These are phyloP conservation scores for Linhomoeus sp. DNA, from an alignment of 2,888 invertebrate species.

Conservation along the genomic window DNA sequence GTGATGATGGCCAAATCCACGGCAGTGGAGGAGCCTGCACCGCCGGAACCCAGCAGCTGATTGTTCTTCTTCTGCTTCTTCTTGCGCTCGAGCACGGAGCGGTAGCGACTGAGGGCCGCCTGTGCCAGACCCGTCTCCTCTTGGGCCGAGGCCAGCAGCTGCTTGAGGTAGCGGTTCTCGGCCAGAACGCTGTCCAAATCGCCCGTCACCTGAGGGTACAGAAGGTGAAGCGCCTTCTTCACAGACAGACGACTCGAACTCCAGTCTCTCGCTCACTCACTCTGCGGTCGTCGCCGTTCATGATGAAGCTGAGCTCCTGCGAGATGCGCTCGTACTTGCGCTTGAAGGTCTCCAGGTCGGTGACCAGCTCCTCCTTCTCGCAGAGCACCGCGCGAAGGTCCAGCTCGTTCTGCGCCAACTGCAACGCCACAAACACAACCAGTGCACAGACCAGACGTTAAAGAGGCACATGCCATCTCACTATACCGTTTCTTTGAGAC, in stretches of 20 bases:
- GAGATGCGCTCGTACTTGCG: conserved; percentile 60
- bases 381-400: conserved; percentile 58
- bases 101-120: conserved; percentile 49
- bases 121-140: conserved; percentile 55
- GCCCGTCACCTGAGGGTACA: conserved; percentile 11
- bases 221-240: no score
- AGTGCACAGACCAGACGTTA: no score
- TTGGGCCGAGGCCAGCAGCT: conserved; percentile 52
- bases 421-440: conserved; percentile 10
- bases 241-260: no score
- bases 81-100: background rate
- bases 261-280: conserved; percentile 54
- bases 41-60: background rate
- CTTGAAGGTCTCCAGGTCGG: conserved; percentile 60
- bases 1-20: conserved; percentile 36
- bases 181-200: conserved; percentile 15
- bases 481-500: no score
- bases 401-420: conserved; percentile 51
- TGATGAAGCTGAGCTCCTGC: conserved; percentile 51
- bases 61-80: background rate
- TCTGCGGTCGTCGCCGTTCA: conserved; percentile 37
- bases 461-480: no score
- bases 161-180: conserved; percentile 41
- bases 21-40: background rate
- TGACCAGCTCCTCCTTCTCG: conserved; percentile 60